Base-by-base conservation (phyloP, 2,113 vertebrate genomes). In the Aramus guarauna region DNA sequence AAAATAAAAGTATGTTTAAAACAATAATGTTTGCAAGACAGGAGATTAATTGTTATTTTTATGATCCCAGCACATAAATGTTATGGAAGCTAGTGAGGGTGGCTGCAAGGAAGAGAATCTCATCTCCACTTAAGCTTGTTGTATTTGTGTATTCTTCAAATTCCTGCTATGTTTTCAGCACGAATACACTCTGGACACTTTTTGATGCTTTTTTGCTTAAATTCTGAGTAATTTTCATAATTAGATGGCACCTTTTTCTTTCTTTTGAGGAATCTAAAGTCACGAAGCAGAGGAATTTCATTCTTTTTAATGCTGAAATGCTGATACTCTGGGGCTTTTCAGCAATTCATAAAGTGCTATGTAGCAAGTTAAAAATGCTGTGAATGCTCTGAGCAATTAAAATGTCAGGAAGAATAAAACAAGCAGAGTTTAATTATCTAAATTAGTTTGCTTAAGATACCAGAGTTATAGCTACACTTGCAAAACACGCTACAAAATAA, bases 321-420 rank as follows among this genome's bases (percentile, higher is more conserved):
- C 36, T 53, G 39, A 13, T 39, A 45, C 83, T 78, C 80, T 6
- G 5, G 66, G 62, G 86, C 77, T 82, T 79, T 73, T 73, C 83
- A 81, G 85, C 71, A 60, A 23, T 91, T 91, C 63, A 12, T 78
- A 0, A 91, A 89, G 69, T 60, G 69, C 85, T 92, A 11, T 1
- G 0, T 20, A 56, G 66, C 71, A 50, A 77, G 81, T 62, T 90
- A 59, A 91, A 94, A 87, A 76, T 37, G 56, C 58, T 72, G 20
- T 11, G 34, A 72, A 45, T 45, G 53, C 83, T 91, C 66, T 9
- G 23, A 87, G 86, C 97, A 94, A 82, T 94, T 92, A 92, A 87
- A 81, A 69, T 8, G 45, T 81, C 80, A 87, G 39, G 69, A 60
- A 84, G 73, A 85, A 19, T 82, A 66, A 89, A 95, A 43, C 53